Base-by-base conservation (phyloP, 1,140 invertebrate genomes). In the Drosophila burlai region DNA sequence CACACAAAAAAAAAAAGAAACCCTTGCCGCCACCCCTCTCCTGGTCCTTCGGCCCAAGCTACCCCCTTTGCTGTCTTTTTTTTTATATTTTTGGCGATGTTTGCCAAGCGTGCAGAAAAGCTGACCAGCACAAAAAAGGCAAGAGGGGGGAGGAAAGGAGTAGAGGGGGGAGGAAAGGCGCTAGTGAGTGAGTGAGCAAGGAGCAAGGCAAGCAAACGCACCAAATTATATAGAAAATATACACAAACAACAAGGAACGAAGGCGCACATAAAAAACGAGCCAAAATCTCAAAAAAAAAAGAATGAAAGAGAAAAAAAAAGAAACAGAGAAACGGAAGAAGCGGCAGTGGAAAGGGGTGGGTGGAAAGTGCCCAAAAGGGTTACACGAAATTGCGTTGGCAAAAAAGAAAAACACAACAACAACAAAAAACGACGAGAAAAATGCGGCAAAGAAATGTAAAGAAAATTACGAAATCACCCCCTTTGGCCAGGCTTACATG, bases 401-500 rank as follows among this genome's bases (percentile, higher is more conserved):
- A 65, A 54, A 74, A 43, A 58, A 43, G 24, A 21, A 24, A 65
- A 36, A 38, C 36, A 38, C 36, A 38, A 38, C 11, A 38, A 38
- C 9, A 18, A 29, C 16, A 34, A 47, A 57, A 54, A 29, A 21
- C 18, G 4, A 31, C 26, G 21, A 54, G 42, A 36, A 76, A 66
- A 83, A 80, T 26, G 74, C 47, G 62, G 84, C 77, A 85, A 90
- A 90, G 85, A 89, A 89, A 89, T 89, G 81, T 85, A 85, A 90
- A 89, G 85, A 89, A 89, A 89, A 90, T 89, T 89, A 89, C 73
- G 87, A 89, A 89, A 89, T 89, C 84, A 89, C 81, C 84, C 84
- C 84, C 81, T 90, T 89, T 65, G 84, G 85, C 85, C 84, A 90
- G 84, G 84, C 84, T 89, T 89, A 89, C 84, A 89, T 89, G 84